Base-by-base conservation (phyloP, 2,888 invertebrate species). In the Hirtodrosophila duncani region DNA sequence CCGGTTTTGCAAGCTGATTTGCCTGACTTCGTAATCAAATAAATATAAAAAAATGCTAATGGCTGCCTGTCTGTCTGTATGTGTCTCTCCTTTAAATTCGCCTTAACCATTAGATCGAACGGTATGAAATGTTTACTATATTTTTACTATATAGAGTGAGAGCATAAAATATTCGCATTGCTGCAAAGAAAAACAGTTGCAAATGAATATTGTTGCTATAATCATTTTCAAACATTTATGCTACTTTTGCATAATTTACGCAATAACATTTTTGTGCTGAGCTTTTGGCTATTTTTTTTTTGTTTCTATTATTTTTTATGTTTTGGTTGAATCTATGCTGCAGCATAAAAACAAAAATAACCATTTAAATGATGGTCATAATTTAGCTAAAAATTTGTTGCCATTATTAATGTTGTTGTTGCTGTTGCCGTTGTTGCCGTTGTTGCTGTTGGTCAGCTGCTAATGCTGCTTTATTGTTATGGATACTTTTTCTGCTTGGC, bases 401-500 rank as follows among this genome's bases (percentile, higher is more conserved):
- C 23, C 53, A 49, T 46, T 66, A 49, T 53, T 64, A 11, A 21
- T 41, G 27, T 20, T 41, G 31, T 20, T 20, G 37, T 16, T 42
- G 10, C 14, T 21, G 37, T 33, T 45, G 33, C 3, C 9, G 8
- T 34, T 34, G 13, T 8, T 17, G n/a, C n/a, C 13, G 9, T 30
- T 56, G 45, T 43, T 49, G 49, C 45, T 20, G 39, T 10, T 20
- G 48, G 49, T 45, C 71, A 75, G 69, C 74, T 78, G 71, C 67
- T 69, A 78, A 71, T 77, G 74, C 70, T 58, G 61, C 63, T 78
- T 78, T 78, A 72, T 72, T 78, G 63, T 67, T 62, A 70, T 74
- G 79, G 63, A 59, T 66, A 60, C 51, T 45, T 55, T 43, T 53
- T 30, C 42, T 30, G 29, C 16, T 9, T 8, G 29, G 9, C 8